Evolutionary conservation across 2,797 vertebrate genomes (phyloP), one percentile per base, ranked within the genome.

Genomic region (Cephalopachus bancanus): DNA sequence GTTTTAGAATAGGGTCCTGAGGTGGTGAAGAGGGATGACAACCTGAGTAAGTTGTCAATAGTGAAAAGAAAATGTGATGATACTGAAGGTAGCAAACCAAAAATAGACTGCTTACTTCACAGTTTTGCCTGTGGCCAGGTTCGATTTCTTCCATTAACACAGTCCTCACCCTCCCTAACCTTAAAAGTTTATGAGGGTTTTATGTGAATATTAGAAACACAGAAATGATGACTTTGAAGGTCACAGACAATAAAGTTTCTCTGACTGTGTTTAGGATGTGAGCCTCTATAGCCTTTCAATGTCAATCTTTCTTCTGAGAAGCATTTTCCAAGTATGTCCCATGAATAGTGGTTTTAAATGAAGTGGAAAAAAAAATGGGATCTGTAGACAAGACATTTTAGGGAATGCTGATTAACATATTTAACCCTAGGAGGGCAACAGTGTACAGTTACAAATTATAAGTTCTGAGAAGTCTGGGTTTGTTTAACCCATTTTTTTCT

Each of bases 101-200:
- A 89, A 97, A 67, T 59, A 90, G 71, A 93, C 53, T 92, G 83
- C 84, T 96, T 96, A 81, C 78, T 78, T 89, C 67, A 33, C 26
- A 75, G 57, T 80, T 62, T 67, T 94, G 87, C 89, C 86, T 84
- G 17, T 33, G 69, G 80, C 44, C 65, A 71, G 26, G 65, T 97
- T 84, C 83, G 44, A 93, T 91, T 79, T 93, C 60, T 67, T 89
- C n/a, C 26, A 89, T 65, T 75, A 86, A 91, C 37, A 64, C 1
- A 78, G 55, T 20, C 33, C 14, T 93, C 89, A 67, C 74, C 65
- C 15, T 81, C 80, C n/a, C 19, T 62, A 80, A 87, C 51, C 89
- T 93, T 86, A 79, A 74, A 87, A 91, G 72, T 84, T 62, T 89
- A 71, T 84, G 65, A 67, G 7, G 59, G 26, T 74, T 94, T 91